Percentiles rank a stretch among this genome's conserved stretches.
phyloP scores from a whole-genome alignment of 1,140 invertebrate species.

The Zaprionus ornatus region DNA sequence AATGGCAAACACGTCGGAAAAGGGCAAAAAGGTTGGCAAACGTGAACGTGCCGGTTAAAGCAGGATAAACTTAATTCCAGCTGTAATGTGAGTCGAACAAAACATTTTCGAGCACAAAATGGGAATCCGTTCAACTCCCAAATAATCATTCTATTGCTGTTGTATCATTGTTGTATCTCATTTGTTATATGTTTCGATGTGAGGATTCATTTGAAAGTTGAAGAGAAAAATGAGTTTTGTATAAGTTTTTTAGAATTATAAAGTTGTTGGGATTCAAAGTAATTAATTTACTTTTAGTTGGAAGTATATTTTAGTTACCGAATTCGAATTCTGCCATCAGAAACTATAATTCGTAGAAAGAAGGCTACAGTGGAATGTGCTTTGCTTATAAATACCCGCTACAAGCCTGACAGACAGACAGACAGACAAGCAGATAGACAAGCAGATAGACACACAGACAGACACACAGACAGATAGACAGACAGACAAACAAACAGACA shows the following conservation, averaged over 20 bases:
- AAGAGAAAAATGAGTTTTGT: neutral
- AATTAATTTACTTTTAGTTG: no score
- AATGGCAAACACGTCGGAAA: conserved; percentile 49
- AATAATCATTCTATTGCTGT: neutral
- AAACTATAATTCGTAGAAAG: no score
- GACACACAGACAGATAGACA: no score
- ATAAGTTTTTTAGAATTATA: neutral
- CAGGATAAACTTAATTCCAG: conserved; percentile 38
- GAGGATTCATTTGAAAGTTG: neutral
- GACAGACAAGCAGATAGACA: no score
- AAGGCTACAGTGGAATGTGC: no score
- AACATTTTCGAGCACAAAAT: conserved; percentile 10
- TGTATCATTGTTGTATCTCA: no score
- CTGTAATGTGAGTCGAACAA: conserved; percentile 32
- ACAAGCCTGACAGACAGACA: rapidly evolving
- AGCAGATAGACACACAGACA: no score
- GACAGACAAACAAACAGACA: no score
- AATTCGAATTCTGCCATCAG: no score
- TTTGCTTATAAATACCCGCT: no score
- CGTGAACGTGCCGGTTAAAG: conserved; percentile 34
- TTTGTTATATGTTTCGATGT: neutral
- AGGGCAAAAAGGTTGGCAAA: conserved; percentile 41
- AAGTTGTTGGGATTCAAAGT: no score
- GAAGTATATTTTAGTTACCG: no score
- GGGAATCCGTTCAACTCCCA: neutral